These are phyloP conservation scores for Xestobium rufovillosum DNA, from an alignment of 2,888 invertebrate species.

Conservation along the genomic window DNA sequence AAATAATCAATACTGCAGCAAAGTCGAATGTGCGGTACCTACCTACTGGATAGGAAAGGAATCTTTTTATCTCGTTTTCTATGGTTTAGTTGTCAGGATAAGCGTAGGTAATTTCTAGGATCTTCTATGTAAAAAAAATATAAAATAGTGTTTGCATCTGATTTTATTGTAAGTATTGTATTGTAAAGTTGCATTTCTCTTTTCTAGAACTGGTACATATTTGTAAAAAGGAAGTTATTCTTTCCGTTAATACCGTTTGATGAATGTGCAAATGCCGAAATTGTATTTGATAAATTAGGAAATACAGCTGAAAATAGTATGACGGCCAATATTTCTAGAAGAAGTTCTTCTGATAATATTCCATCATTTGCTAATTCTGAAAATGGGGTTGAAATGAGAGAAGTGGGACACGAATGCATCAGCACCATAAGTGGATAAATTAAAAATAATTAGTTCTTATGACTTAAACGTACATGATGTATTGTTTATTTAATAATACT, in stretches of 20 bases:
- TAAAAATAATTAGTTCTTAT: too few species aligned
- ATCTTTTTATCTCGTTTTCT: too few species aligned
- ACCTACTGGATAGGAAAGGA: too few species aligned
- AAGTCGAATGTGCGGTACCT: too few species aligned
- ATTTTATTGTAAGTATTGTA: too few species aligned
- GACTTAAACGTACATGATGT: too few species aligned
- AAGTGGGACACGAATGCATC: constrained; percentile 42
- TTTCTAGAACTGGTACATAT: constrained; percentile 42
- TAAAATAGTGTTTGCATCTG: too few species aligned
- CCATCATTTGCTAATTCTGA: constrained; percentile 37
- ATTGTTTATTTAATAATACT: too few species aligned
- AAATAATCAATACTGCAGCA: too few species aligned
- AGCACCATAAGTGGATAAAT: constrained; percentile 45
- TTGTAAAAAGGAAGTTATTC: constrained; percentile 37
- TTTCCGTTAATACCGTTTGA: constrained; percentile 31
- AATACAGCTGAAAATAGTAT: constrained; percentile 16
- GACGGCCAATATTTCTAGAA: constrained; percentile 20
- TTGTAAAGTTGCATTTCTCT: constrained; percentile 9
- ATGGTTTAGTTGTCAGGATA: too few species aligned
- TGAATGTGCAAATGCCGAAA: constrained; percentile 18
- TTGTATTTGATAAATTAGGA: constrained; percentile 15
- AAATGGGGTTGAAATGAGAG: constrained; percentile 41
- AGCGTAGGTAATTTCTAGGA: too few species aligned
- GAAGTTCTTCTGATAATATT: constrained; percentile 39
- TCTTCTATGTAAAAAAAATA: too few species aligned